Evolutionary conservation across 2,888 invertebrate species (phyloP).

Genomic region (Rutpela maculata): DNA sequence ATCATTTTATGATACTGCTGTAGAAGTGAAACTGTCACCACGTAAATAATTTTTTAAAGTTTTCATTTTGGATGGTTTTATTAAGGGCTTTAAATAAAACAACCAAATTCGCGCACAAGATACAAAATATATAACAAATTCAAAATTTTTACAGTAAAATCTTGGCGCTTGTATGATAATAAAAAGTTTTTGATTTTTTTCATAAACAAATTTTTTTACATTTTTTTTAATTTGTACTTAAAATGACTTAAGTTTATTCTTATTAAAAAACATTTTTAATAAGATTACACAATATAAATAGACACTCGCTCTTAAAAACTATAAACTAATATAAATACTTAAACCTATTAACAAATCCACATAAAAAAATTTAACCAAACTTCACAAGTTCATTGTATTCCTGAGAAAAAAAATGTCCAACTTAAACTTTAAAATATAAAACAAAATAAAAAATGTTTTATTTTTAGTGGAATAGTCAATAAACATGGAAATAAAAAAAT

Average conservation of each 20-base stretch:
- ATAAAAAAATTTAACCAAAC: slow-evolving; percentile 55
- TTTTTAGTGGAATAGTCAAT: slow-evolving; percentile 20
- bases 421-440: slow-evolving; percentile 37
- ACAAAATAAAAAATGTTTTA: slow-evolving; percentile 39
- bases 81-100: slow-evolving; percentile 56
- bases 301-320: slow-evolving; percentile 69
- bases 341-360: slow-evolving; percentile 65
- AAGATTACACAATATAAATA: slow-evolving; percentile 69
- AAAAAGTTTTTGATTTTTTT: slow-evolving; percentile 67
- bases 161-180: slow-evolving; percentile 68
- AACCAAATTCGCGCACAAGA: slow-evolving; percentile 67
- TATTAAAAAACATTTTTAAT: slow-evolving; percentile 70
- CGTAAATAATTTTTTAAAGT: neutral
- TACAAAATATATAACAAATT: slow-evolving; percentile 71
- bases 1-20: no score
- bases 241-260: slow-evolving; percentile 71
- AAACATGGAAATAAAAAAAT: slow-evolving; percentile 26
- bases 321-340: slow-evolving; percentile 70
- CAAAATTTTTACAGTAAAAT: slow-evolving; percentile 67
- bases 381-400: slow-evolving; percentile 41
- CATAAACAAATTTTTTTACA: slow-evolving; percentile 62
- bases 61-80: neutral
- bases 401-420: slow-evolving; percentile 43
- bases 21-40: neutral
- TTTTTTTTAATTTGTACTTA: slow-evolving; percentile 71